phyloP scores from a whole-genome alignment of 2,888 invertebrate species.

The Aporophyla lueneburgensis region DNA sequence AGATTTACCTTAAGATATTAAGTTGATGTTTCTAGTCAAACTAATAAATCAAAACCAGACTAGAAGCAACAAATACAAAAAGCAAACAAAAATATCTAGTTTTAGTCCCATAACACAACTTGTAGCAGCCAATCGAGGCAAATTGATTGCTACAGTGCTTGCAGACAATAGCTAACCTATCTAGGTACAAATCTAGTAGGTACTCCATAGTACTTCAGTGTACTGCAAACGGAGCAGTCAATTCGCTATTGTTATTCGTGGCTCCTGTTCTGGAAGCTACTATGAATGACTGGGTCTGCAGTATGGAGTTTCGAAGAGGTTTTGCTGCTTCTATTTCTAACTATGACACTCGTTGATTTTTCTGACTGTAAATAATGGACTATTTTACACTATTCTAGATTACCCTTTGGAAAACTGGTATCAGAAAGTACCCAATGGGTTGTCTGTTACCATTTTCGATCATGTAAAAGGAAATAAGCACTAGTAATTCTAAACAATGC shows the following conservation, averaged over 20 bases:
- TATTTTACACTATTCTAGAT: not conserved
- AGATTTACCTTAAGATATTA: too few species aligned
- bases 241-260: slow-evolving; percentile 38
- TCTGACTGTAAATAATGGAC: not conserved
- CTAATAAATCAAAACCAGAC: not conserved
- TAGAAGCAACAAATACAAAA: not conserved
- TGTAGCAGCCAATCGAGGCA: slow-evolving; percentile 35
- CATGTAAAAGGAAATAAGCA: not conserved
- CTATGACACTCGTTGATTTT: not conserved
- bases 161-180: slow-evolving; percentile 39
- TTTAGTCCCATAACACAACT: slow-evolving; percentile 19
- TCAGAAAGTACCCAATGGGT: not conserved
- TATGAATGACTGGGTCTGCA: not conserved
- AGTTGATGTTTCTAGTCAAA: not conserved
- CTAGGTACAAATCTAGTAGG: not conserved
- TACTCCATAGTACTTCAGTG: slow-evolving; percentile 11
- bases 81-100: not conserved
- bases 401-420: not conserved
- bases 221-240: slow-evolving; percentile 29
- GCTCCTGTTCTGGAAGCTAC: slow-evolving; percentile 20
- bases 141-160: slow-evolving; percentile 53
- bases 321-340: not conserved
- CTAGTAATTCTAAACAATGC: not conserved
- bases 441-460: not conserved
- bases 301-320: not conserved